Conservation (phyloP, 2,888 invertebrate genomes). For the Caenorhabditis sp. region DNA sequence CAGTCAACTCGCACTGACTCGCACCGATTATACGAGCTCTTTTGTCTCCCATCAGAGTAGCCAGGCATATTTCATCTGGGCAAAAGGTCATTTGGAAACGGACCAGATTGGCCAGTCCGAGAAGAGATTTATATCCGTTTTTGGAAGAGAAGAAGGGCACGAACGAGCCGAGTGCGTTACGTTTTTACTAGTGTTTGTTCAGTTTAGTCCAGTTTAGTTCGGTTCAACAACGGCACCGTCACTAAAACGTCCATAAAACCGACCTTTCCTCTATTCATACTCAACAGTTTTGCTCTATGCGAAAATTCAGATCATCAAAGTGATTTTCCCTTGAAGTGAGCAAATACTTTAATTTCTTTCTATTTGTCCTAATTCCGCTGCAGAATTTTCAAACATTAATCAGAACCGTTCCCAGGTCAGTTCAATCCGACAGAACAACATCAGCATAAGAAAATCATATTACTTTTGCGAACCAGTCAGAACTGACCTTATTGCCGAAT, state of each 20-base stretch:
- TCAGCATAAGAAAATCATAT: slow-evolving; percentile 17
- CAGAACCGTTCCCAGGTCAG: too few species aligned
- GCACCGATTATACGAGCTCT: slow-evolving; percentile 11
- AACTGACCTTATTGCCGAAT: slow-evolving; percentile 18
- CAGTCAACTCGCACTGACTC: not conserved
- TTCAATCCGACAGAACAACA: not conserved
- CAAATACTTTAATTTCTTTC: too few species aligned
- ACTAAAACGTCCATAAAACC: slow-evolving; percentile 47
- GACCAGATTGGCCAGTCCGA: slow-evolving; percentile 15
- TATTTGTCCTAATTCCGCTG: too few species aligned
- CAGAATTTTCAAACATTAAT: too few species aligned
- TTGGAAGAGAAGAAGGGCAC: slow-evolving; percentile 18
- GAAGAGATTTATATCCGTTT: slow-evolving; percentile 57
- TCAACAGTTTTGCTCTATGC: too few species aligned
- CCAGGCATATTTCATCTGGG: slow-evolving; percentile 23
- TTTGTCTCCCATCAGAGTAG: slow-evolving; percentile 5
- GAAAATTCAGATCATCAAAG: too few species aligned
- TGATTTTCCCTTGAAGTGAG: too few species aligned
- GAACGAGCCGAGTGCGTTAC: slow-evolving; percentile 45
- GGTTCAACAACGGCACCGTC: slow-evolving; percentile 21
- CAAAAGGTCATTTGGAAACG: slow-evolving; percentile 14
- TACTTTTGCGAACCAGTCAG: slow-evolving; percentile 5
- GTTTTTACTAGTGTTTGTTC: slow-evolving; percentile 47
- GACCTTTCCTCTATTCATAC: slow-evolving; percentile 6
- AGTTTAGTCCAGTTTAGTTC: not conserved